Evolutionary conservation across 2,888 invertebrate genomes (phyloP).

Genomic region (Thysanoteuthis rhombus): DNA sequence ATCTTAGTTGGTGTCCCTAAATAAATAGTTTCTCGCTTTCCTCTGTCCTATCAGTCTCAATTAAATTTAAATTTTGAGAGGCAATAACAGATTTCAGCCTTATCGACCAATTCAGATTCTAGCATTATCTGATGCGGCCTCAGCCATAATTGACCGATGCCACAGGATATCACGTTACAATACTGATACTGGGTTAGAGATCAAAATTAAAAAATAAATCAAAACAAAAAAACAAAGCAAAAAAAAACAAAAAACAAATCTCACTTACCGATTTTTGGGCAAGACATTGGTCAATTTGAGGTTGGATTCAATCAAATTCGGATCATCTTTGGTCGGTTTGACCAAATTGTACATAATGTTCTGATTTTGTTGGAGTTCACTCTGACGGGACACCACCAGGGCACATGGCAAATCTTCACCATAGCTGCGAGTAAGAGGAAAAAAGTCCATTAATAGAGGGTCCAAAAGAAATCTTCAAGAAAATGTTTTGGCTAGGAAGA

Average conservation of each 20-base stretch:
- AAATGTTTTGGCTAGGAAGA: background rate
- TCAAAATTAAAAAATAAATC: too few species aligned
- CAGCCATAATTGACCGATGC: too few species aligned
- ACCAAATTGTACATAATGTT: constrained; percentile 42
- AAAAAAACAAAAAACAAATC: background rate
- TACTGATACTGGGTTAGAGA: background rate
- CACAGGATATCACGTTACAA: too few species aligned
- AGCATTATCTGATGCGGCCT: too few species aligned
- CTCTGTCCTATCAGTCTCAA: too few species aligned
- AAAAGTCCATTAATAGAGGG: background rate
- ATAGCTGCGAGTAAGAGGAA: background rate
- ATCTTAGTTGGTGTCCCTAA: too few species aligned
- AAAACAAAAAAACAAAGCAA: too few species aligned
- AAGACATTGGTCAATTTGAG: constrained; percentile 28
- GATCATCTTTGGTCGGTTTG: constrained; percentile 38
- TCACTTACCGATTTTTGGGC: constrained; percentile 22
- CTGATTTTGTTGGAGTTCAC: constrained; percentile 38
- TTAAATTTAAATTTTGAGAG: too few species aligned
- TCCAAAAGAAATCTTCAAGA: background rate
- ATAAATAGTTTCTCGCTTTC: too few species aligned
- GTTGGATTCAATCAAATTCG: constrained; percentile 40
- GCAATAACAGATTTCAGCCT: too few species aligned
- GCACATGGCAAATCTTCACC: constrained; percentile 39
- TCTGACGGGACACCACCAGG: constrained; percentile 38
- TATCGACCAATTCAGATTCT: too few species aligned